A percentile compares a stretch with the other conserved stretches of the same genome.
Evolutionary conservation across 2,888 invertebrate genomes (phyloP).

Genomic region (Lasioglossum zephyrum): DNA sequence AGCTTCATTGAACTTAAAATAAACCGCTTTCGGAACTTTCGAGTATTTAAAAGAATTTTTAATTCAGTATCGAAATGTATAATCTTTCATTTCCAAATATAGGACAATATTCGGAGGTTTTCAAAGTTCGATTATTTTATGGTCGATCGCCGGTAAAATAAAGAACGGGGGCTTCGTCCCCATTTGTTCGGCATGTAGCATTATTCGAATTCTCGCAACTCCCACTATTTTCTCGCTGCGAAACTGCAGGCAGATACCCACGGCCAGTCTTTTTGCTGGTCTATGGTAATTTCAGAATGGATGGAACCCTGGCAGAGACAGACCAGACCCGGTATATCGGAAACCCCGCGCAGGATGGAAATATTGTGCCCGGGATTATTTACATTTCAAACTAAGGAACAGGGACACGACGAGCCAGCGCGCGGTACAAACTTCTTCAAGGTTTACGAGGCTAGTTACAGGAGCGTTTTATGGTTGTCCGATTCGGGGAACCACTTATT

Average conservation of each 20-base stretch:
- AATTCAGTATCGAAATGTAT: no score
- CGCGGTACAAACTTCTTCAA: constrained; percentile 10
- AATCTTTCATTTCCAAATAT: no score
- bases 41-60: no score
- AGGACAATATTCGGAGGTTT: no score
- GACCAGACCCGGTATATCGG: constrained; percentile 37
- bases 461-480: constrained; percentile 9
- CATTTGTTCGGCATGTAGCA: background rate
- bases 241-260: constrained; percentile 16
- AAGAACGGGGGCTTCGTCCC: background rate
- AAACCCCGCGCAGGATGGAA: constrained; percentile 30
- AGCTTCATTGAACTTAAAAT: no score
- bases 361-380: constrained; percentile 54
- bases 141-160: background rate
- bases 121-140: background rate
- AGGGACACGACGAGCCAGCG: background rate
- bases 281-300: constrained; percentile 52
- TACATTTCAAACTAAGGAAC: constrained; percentile 53
- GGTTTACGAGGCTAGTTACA: background rate
- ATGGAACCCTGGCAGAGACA: constrained; percentile 47
- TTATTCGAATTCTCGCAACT: constrained; percentile 3
- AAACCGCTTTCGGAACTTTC: no score
- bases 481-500: constrained; percentile 1
- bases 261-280: constrained; percentile 38
- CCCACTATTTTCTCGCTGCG: background rate